These are phyloP conservation scores for human DNA, from an alignment of 2,113 vertebrate species.

Conservation along the genomic window DNA sequence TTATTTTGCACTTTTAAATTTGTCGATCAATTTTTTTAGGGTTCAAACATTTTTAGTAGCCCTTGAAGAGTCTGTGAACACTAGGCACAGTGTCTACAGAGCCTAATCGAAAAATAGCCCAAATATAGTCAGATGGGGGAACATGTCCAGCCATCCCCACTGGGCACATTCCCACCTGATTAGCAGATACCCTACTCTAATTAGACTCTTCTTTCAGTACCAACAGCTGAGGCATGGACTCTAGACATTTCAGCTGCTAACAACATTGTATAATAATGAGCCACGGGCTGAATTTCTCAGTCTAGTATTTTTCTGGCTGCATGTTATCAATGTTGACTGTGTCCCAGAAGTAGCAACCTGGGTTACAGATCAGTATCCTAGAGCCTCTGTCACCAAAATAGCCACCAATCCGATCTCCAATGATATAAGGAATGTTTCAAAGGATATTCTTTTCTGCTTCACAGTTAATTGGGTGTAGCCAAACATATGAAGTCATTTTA, in stretches of 20 bases:
- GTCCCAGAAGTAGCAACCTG: not conserved
- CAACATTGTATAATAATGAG: not conserved
- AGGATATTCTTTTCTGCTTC: not conserved
- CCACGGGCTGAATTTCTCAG: not conserved
- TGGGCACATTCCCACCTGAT: not conserved
- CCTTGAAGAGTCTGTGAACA: not conserved
- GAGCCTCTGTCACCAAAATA: not conserved
- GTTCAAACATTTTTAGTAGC: not conserved
- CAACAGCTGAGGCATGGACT: not conserved
- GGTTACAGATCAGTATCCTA: not conserved
- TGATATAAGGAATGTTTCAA: not conserved
- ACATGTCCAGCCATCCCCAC: not conserved
- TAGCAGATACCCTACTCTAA: not conserved
- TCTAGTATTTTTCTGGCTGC: slow-evolving; percentile 8
- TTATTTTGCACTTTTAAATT: not conserved
- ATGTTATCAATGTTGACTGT: not conserved
- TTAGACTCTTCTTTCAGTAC: not conserved
- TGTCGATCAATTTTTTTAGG: not conserved
- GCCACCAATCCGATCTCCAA: not conserved
- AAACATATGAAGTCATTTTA: slow-evolving; percentile 11
- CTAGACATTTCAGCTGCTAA: not conserved
- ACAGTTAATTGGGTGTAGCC: not conserved
- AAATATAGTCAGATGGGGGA: not conserved
- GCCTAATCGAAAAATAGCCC: not conserved
- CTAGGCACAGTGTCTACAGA: not conserved